A percentile compares a stretch with the other conserved stretches of the same genome.
Evolutionary conservation across 2,113 vertebrate genomes (phyloP).

Genomic region (Halichoerus grypus): DNA sequence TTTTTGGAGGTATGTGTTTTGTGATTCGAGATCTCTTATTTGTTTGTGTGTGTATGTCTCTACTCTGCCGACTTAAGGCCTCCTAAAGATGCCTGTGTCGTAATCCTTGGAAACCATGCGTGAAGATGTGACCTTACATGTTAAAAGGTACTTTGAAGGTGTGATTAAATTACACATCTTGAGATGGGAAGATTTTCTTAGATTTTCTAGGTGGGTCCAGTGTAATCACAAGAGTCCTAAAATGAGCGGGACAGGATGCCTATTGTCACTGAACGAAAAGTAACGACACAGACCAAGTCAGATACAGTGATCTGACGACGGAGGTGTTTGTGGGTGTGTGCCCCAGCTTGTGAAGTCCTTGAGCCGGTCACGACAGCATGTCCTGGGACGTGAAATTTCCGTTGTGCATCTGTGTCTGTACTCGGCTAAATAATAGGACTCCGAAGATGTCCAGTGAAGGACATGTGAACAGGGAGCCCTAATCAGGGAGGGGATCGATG

Average conservation of each 20-base stretch:
- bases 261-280: not conserved
- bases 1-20: not conserved
- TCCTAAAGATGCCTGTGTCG: not conserved
- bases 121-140: not conserved
- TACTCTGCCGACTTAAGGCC: not conserved
- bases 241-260: not conserved
- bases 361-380: not conserved
- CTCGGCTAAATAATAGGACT: not conserved
- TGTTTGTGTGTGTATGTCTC: not conserved
- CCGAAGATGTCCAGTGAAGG: not conserved
- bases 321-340: not conserved
- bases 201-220: not conserved
- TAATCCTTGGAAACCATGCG: not conserved
- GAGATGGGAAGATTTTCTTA: not conserved
- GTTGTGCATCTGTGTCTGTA: not conserved
- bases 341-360: not conserved
- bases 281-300: not conserved
- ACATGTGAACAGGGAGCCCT: not conserved
- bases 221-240: not conserved
- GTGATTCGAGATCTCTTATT: not conserved
- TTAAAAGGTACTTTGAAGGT: constrained; percentile 15
- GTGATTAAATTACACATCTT: not conserved
- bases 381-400: not conserved
- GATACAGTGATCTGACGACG: not conserved
- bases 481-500: not conserved